Evolutionary conservation across 1,140 invertebrate genomes (phyloP), one percentile per base, ranked within the genome.

Genomic region (Pseudomyrmex flavicornis): DNA sequence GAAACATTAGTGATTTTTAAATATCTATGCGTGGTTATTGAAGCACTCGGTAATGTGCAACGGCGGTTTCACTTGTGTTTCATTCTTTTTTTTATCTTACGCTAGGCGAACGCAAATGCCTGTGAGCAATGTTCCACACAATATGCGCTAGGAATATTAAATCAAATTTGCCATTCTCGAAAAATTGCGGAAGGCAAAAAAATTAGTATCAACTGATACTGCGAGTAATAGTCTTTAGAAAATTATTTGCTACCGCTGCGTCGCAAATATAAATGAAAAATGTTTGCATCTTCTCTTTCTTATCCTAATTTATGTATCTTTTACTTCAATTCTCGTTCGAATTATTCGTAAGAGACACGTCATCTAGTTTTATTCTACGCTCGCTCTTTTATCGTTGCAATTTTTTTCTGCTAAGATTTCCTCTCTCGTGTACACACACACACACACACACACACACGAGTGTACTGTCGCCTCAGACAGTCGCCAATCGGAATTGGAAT

Each of bases 1-100:
- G 92, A 89, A 92, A 92, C 91, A 91, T 91, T 93, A 92, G 93
- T 91, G 93, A 93, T 93, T 93, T 92, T 92, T 90, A 90, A 88
- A 86, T 65, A 91, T 93, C 91, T 92, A 82, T 75, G 84, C 88
- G 92, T 22, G 90, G 72, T n/a, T 79, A 70, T 69, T 22, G 10
- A 35, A 70, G 44, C 13, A 20, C 26, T 7, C 74, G 26, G 2
- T 56, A 75, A 75, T 52, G 35, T 17, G 59, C 63, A 77, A 76
- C 74, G 46, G 75, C 63, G 17, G 17, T 77, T 77, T 77, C 63
- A 69, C 65, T 66, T 59, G 65, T 59, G 65, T 59, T 70, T 46
- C 65, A 46, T 13, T 56, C 35, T 15, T 69, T 56, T 56, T 56
- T 77, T 56, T 56, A 1, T 22, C 52, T 56, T 44, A 13, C 72